Evolutionary conservation across 2,888 invertebrate species (phyloP).

Genomic region (Orgyia antiqua): DNA sequence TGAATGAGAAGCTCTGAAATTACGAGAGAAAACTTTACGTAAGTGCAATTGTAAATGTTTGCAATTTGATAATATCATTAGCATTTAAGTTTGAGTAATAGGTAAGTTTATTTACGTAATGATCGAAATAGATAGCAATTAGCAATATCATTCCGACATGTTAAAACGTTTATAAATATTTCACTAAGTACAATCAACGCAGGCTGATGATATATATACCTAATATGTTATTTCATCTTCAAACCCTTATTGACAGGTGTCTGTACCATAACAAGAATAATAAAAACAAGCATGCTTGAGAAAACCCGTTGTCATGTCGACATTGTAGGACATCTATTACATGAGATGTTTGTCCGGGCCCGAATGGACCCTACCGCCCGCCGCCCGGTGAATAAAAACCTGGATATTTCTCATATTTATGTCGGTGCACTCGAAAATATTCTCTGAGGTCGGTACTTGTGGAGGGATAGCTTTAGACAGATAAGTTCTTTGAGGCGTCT

Average conservation of each 20-base stretch:
- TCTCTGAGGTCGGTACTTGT: slow-evolving; percentile 54
- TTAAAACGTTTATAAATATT: too few species aligned
- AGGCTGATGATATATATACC: too few species aligned
- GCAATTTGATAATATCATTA: too few species aligned
- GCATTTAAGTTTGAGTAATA: too few species aligned
- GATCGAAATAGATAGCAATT: too few species aligned
- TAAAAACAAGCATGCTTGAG: slow-evolving; percentile 33
- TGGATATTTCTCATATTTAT: slow-evolving; percentile 76
- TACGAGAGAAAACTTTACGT: too few species aligned
- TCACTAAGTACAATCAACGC: too few species aligned
- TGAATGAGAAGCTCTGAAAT: too few species aligned
- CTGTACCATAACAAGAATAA: slow-evolving; percentile 13
- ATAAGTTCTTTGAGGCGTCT: slow-evolving; percentile 49
- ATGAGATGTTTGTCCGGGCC: slow-evolving; percentile 54
- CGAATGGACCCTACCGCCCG: slow-evolving; percentile 28
- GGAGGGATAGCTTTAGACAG: slow-evolving; percentile 38
- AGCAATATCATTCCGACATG: too few species aligned
- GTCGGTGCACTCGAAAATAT: slow-evolving; percentile 74
- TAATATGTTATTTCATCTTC: too few species aligned
- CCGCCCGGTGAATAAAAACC: slow-evolving; percentile 67
- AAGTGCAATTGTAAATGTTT: too few species aligned
- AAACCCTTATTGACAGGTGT: slow-evolving; percentile 32
- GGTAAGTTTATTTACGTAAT: too few species aligned
- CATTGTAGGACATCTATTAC: slow-evolving; percentile 65
- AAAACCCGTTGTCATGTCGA: slow-evolving; percentile 56